Base-by-base conservation (phyloP, 2,888 invertebrate genomes). In the Volucella zonaria region DNA sequence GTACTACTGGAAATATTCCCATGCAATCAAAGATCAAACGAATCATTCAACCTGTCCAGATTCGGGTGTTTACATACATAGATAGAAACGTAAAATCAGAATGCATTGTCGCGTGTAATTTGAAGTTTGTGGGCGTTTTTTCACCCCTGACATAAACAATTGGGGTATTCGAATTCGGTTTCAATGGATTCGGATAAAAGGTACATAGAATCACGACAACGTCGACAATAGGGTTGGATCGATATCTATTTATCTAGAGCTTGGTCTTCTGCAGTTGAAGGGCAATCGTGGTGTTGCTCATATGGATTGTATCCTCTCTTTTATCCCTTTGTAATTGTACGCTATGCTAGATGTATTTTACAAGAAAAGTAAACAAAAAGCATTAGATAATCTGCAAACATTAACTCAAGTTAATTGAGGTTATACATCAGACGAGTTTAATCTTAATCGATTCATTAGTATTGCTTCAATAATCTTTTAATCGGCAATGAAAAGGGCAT, bases 391-490 rank as follows among this genome's bases (percentile, higher is more conserved):
- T 85, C 81, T 56, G 64, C 81, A 85, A 81, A 76, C 85, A 85
- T 85, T 85, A 85, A 81, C 85, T 85, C 81, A 76, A 85, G 85
- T 81, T 77, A 85, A 85, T 85, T 85, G 85, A 77, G 56, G 77
- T 77, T 85, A 59, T 59, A 81, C 76, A 81, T 81, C 73, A 76
- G 76, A 52, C 45, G 68, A 85, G 68, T 85, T 77, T 81, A 73
- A 81, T 85, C 85, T 85, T 85, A 85, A 85, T 85, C 76, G 85
- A 73, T 67, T 77, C 81, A 85, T 85, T 85, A 85, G 81, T 85
- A 76, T 73, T 68, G 81, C 79, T 31, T 68, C 76, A 77, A 68
- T 62, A 81, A 85, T 81, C 80, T 62, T 67, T 49, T 73, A 70
- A 62, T 71, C 70, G 52, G 47, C 38, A 59, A 52, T 42, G 67